phyloP scores from a whole-genome alignment of 2,113 vertebrate species.

The Struthio camelus region DNA sequence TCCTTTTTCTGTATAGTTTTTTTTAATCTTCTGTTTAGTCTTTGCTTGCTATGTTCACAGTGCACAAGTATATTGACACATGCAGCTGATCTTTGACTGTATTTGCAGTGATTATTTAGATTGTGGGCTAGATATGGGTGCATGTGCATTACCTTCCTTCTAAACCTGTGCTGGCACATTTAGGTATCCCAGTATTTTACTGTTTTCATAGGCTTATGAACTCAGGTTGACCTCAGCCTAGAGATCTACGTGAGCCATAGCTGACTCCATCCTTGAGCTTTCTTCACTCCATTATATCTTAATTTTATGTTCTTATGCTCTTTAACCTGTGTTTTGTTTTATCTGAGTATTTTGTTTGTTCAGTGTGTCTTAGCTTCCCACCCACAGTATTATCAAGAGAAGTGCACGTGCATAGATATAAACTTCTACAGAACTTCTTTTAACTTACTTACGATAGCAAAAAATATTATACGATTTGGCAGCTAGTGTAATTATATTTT shows the following conservation, averaged over 20 bases:
- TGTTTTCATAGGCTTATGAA: background rate
- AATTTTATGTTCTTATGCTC: background rate
- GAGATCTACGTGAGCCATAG: background rate
- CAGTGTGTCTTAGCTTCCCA: background rate
- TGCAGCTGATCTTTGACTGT: background rate
- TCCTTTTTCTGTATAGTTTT: constrained; percentile 74
- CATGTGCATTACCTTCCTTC: background rate
- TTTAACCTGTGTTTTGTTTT: background rate
- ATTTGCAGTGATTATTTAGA: background rate
- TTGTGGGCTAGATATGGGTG: background rate
- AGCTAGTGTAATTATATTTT: background rate
- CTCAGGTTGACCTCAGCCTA: background rate
- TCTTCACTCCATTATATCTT: background rate
- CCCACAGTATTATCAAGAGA: background rate
- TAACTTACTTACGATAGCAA: background rate
- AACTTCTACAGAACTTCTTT: background rate
- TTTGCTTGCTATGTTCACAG: background rate
- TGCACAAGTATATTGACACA: background rate
- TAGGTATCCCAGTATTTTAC: background rate
- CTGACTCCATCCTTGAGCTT: background rate
- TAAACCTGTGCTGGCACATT: background rate
- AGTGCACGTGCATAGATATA: background rate
- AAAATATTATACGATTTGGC: rapidly evolving
- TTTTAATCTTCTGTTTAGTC: background rate
- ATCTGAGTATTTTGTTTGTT: background rate